Base-by-base conservation (phyloP, 2,113 vertebrate species). In the Syrrhaptes paradoxus region DNA sequence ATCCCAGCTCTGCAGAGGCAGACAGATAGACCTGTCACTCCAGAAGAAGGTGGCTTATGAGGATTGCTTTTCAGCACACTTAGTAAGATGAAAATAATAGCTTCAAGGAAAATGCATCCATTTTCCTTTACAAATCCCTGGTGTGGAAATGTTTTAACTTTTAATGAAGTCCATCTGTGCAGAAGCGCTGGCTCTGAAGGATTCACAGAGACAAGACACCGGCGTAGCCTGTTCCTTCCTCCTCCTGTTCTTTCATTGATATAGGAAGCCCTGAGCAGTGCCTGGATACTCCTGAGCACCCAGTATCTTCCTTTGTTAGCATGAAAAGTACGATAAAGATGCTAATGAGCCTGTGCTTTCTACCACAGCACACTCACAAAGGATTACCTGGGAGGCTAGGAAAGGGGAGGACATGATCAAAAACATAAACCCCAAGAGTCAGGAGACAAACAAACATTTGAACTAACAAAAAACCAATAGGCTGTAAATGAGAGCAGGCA, bases 101-200 rank as follows among this genome's bases (percentile, higher is more conserved):
- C 93, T 95, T 38, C 19, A 46, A 95, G 92, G 79, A 97, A 96
- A 96, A 77, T 11, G 25, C 68, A 93, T 94, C 83, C 83, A 95
- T 88, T 96, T 96, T 94, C 93, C 95, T 95, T 96, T 89, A 94
- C 92, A 94, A 90, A 92, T 94, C 86, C 94, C 97, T 75, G 9
- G 77, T 94, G 95, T 71, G 89, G 85, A 95, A 92, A 96, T n/a
- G 48, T 91, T 97, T 97, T 97, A 96, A 96, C 92, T 97, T 96
- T 95, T 95, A 97, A 97, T 92, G 97, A 96, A 48, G 77, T 95
- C 96, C 96, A 97, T 93, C 94, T 97, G 95, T 96, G 87, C 59
- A 54, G 58, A 82, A 96, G 72, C 54, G 68, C 80, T 78, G 79
- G 70, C 71, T 89, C 86, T 34, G 75, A 95, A 91, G 68, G 52